phyloP scores from a whole-genome alignment of 35 echinoderm and acorn worm genomes.

The Apostichopus japonicus region DNA sequence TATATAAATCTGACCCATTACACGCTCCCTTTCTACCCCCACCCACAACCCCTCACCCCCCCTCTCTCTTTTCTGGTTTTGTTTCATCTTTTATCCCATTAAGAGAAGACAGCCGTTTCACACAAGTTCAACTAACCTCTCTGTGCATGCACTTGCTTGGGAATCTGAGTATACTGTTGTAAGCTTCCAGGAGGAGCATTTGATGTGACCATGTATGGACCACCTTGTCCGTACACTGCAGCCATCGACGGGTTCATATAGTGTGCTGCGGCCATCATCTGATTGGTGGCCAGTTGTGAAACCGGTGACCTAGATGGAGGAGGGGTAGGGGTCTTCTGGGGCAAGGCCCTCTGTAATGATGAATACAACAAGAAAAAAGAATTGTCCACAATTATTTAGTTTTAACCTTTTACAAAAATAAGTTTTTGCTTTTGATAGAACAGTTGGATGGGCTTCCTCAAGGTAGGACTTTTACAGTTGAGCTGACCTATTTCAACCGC shows the following conservation, averaged over 20 bases:
- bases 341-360: not conserved
- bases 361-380: not conserved
- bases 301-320: conserved; percentile 40
- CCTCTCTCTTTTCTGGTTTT: too few species aligned
- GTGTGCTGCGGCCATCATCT: not conserved
- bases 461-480: too few species aligned
- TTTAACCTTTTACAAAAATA: too few species aligned
- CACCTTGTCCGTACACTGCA: not conserved
- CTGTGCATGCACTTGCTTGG: not conserved
- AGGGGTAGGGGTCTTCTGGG: conserved; percentile 32
- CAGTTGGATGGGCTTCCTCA: too few species aligned
- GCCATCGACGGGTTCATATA: not conserved
- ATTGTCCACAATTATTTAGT: too few species aligned
- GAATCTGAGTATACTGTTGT: not conserved
- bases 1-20: too few species aligned
- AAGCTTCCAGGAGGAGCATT: not conserved
- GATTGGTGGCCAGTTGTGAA: not conserved
- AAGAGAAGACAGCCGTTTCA: not conserved
- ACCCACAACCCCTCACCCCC: too few species aligned
- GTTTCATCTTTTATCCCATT: too few species aligned
- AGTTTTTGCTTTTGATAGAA: too few species aligned
- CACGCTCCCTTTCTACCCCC: too few species aligned
- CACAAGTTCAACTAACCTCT: not conserved
- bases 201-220: not conserved
- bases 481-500: too few species aligned